A percentile compares a stretch with the other conserved stretches of the same genome.
These are phyloP conservation scores for Strix occidentalis DNA, from an alignment of 2,797 vertebrate species.

Conservation along the genomic window DNA sequence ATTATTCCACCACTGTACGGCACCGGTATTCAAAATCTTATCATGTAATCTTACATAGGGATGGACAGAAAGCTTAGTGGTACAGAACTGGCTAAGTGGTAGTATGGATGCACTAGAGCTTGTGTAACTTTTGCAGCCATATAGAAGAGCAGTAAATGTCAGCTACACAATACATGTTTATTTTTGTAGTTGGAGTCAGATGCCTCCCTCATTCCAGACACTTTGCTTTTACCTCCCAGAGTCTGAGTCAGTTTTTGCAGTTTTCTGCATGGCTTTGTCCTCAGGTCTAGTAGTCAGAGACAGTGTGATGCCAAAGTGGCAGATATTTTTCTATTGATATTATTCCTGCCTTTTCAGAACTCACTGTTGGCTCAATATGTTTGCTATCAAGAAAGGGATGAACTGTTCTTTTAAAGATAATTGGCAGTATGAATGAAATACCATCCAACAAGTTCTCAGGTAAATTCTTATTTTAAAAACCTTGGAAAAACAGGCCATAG, in stretches of 20 bases:
- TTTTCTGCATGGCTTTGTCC: background rate
- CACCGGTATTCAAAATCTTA: background rate
- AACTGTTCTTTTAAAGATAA: background rate
- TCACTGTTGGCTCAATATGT: background rate
- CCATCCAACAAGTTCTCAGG: accelerated
- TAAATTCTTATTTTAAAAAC: background rate
- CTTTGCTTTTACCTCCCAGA: background rate
- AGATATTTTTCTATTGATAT: background rate
- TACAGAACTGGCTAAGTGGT: background rate
- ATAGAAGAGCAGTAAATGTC: background rate
- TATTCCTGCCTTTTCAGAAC: background rate
- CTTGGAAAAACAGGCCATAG: background rate
- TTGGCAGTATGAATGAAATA: background rate
- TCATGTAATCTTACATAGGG: background rate
- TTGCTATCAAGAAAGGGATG: background rate
- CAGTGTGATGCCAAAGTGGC: background rate
- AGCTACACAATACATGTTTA: background rate
- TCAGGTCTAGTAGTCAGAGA: background rate
- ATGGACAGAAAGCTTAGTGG: background rate
- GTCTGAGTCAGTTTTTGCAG: background rate
- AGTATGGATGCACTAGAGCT: background rate
- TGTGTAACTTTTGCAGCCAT: background rate
- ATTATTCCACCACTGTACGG: background rate
- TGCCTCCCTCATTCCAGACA: background rate
- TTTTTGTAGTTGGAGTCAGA: background rate